A percentile compares a stretch with the other conserved stretches of the same genome.
Conservation (phyloP, 2,888 invertebrate species). For the Stratiomys singularior region DNA sequence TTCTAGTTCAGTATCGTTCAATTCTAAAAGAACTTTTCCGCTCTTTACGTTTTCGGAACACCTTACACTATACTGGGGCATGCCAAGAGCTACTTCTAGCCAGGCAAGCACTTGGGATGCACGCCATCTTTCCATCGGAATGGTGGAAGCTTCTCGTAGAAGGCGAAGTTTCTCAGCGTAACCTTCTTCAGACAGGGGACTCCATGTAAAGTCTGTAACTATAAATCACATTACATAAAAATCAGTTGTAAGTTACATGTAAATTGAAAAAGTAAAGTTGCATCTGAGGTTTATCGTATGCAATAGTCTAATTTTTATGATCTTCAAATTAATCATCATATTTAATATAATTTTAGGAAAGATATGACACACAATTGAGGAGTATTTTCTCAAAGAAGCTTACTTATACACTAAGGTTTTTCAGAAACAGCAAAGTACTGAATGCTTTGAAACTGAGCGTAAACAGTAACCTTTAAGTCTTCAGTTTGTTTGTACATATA, state of each 20-base stretch:
- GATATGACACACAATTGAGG: too few relatives aligned
- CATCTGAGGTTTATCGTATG: too few relatives aligned
- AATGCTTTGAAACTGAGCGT: too few relatives aligned
- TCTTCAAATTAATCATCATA: too few relatives aligned
- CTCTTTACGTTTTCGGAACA: constrained; percentile 95
- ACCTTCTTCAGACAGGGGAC: constrained; percentile 64
- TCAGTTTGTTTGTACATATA: too few relatives aligned
- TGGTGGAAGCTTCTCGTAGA: constrained; percentile 82
- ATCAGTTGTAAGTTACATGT: neutral
- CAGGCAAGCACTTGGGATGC: constrained; percentile 94
- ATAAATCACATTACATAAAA: constrained; percentile 3
- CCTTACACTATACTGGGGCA: constrained; percentile 91
- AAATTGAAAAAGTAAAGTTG: neutral
- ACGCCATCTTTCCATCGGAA: constrained; percentile 91
- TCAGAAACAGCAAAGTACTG: too few relatives aligned
- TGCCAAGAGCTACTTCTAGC: constrained; percentile 92
- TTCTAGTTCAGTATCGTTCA: constrained; percentile 91
- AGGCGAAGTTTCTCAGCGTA: constrained; percentile 64
- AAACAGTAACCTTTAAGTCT: too few relatives aligned
- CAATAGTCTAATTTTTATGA: too few relatives aligned
- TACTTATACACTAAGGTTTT: too few relatives aligned
- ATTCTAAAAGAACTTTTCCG: constrained; percentile 92
- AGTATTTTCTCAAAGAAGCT: too few relatives aligned
- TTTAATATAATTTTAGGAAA: too few relatives aligned
- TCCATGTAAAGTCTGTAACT: constrained; percentile 64